Evolutionary conservation across 2,113 vertebrate species (phyloP).

Genomic region (Hippocampus guttulatus): DNA sequence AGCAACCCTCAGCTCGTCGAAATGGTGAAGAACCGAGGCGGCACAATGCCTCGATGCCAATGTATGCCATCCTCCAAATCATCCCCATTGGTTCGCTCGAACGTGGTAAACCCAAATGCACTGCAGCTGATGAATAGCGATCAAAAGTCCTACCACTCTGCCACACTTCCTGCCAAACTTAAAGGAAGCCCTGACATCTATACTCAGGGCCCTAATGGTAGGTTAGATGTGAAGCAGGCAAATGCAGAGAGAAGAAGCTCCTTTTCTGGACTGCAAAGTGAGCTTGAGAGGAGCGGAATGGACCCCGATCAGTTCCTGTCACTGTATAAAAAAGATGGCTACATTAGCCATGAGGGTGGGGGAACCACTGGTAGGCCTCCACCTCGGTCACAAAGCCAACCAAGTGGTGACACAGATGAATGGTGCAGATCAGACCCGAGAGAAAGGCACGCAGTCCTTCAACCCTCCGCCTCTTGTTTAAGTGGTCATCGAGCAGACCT

Average conservation of each 20-base stretch:
- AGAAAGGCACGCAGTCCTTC: constrained; percentile 58
- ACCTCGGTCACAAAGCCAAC: constrained; percentile 59
- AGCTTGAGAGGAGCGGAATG: constrained; percentile 53
- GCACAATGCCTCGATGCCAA: constrained; percentile 55
- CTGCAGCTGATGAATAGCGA: constrained; percentile 43
- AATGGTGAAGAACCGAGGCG: constrained; percentile 62
- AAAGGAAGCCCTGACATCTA: constrained; percentile 65
- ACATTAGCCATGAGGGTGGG: constrained; percentile 22
- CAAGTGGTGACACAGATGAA: constrained; percentile 55
- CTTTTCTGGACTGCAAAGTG: constrained; percentile 61
- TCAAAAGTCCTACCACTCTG: constrained; percentile 57
- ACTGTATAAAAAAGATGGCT: constrained; percentile 50
- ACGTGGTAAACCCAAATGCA: constrained; percentile 37
- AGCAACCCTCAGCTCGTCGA: constrained; percentile 68
- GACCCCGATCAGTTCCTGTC: constrained; percentile 59
- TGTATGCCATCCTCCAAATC: constrained; percentile 64
- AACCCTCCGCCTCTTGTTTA: constrained; percentile 88
- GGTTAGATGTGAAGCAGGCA: constrained; percentile 47
- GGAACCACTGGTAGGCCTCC: constrained; percentile 27
- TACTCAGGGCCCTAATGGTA: constrained; percentile 43
- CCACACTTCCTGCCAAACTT: constrained; percentile 74
- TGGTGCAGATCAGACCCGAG: constrained; percentile 63
- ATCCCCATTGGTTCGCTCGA: constrained; percentile 58
- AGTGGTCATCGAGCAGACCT: constrained; percentile 85
- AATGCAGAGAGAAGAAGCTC: constrained; percentile 64